Evolutionary conservation across 2,113 vertebrate genomes (phyloP), one percentile per base, ranked within the genome.

Genomic region (Triplophysa siluroides): DNA sequence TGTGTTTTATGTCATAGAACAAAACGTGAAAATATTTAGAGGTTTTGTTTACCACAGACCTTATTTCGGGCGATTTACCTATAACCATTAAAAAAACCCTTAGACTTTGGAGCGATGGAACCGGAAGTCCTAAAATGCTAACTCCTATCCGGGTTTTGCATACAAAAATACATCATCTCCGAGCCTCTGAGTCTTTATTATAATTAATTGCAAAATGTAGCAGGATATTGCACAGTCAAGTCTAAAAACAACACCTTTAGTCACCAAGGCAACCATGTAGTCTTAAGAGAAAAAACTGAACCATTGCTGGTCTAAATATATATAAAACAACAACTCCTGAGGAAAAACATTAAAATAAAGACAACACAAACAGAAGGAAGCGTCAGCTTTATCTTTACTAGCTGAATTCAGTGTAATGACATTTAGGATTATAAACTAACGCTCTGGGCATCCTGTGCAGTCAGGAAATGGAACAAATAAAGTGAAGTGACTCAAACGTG

Each of bases 271-370:
- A 73, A 73, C 52, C 54, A 23, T 1, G 29, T 14, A 10, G 14
- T 58, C 54, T 43, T 54, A 11, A 75, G 11, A 63, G 24, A 38
- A 54, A 29, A n/a, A 24, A 13, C 29, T 2, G 3, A n/a, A 47
- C 52, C 23, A 33, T 26, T 11, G 24, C 56, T 6, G 58, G 70
- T 43, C 29, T 54, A 45, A 78, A 81, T 62, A 79, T 29, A 77
- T 21, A 75, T 8, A n/a, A 18, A 21, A 14, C 4, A 79, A 43
- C 4, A 23, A 21, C 61, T 2, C 43, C 0, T 45, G 5, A 21
- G 33, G 33, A 4, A 43, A 50, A 67, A n/a, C 29, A 47, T 10
- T 41, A n/a, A 21, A 56, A 72, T 33, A 43, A 58, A 72, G 2
- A 38, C 5, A 38, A 23, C 52, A 72, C 38, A 60, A 73, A 41